Conservation (phyloP, 2,888 invertebrate species). For the Exocentrus adspersus region DNA sequence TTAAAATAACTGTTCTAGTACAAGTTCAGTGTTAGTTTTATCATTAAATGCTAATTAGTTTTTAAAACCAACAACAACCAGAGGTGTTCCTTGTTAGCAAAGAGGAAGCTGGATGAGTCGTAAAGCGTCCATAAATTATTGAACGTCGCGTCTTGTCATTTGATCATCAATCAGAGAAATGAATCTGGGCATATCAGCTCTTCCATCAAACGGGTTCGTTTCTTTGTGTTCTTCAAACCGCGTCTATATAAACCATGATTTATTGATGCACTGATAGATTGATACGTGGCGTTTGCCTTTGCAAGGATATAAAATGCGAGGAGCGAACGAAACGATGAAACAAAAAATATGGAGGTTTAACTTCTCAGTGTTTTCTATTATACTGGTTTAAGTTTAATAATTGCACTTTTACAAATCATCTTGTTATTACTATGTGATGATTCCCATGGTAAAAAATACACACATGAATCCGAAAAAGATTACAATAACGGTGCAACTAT, state of each 20-base stretch:
- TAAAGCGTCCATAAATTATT: conserved; percentile 40
- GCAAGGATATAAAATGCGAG: conserved; percentile 8
- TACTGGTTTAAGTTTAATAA: no score
- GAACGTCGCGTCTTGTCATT: conserved; percentile 52
- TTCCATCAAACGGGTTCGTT: conserved; percentile 47
- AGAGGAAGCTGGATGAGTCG: conserved; percentile 7
- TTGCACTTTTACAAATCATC: no score
- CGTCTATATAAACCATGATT: conserved; percentile 46
- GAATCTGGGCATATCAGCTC: conserved; percentile 52
- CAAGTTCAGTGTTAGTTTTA: conserved; percentile 1
- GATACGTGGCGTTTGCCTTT: conserved; percentile 40
- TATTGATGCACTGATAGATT: conserved; percentile 46
- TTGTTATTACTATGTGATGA: no score
- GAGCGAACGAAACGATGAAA: not conserved
- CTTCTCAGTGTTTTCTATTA: no score
- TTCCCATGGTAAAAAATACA: no score
- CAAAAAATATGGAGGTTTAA: not conserved
- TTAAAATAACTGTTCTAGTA: not conserved
- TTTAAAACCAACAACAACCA: not conserved
- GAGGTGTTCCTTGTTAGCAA: not conserved
- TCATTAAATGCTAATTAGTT: conserved; percentile 13
- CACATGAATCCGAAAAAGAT: no score
- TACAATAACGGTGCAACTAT: no score
- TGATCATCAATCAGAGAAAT: conserved; percentile 57
- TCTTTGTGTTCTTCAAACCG: conserved; percentile 41